These are phyloP conservation scores for Heliconius erato DNA, from an alignment of 2,888 invertebrate species.

Conservation along the genomic window DNA sequence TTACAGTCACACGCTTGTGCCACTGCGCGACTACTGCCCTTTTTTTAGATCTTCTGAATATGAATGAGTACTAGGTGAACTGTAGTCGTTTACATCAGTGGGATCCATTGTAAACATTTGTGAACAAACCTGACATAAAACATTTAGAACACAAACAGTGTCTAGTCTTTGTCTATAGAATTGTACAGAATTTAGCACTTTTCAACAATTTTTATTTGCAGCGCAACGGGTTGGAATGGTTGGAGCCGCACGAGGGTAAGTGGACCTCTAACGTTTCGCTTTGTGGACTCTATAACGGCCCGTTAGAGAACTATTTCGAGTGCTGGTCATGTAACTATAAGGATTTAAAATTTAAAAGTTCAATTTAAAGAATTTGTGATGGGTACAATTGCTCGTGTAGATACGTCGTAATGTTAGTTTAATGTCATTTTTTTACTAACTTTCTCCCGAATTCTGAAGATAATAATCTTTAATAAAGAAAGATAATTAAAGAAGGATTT, in stretches of 20 bases:
- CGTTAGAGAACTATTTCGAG: background rate
- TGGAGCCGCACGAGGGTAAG: background rate
- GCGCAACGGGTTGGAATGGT: background rate
- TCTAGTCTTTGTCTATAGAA: constrained; percentile 15
- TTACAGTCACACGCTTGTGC: no score
- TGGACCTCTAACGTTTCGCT: constrained; percentile 1
- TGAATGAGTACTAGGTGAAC: background rate
- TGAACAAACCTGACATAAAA: constrained; percentile 13
- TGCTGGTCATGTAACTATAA: background rate
- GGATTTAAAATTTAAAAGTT: background rate
- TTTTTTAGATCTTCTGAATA: background rate
- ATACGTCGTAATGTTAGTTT: no score
- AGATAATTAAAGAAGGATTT: no score
- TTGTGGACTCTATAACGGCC: constrained; percentile 5
- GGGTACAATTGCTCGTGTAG: no score
- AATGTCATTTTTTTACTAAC: background rate
- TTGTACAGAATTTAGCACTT: constrained; percentile 19
- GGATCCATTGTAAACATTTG: constrained; percentile 10
- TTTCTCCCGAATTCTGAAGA: no score
- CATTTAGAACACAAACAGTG: constrained; percentile 9
- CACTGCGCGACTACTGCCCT: no score
- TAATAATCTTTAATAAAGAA: no score
- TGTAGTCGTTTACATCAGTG: background rate
- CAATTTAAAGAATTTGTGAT: no score
- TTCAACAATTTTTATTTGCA: constrained; percentile 10